These are phyloP conservation scores for Microtus oregoni DNA, from an alignment of 2,113 vertebrate species.

Conservation along the genomic window DNA sequence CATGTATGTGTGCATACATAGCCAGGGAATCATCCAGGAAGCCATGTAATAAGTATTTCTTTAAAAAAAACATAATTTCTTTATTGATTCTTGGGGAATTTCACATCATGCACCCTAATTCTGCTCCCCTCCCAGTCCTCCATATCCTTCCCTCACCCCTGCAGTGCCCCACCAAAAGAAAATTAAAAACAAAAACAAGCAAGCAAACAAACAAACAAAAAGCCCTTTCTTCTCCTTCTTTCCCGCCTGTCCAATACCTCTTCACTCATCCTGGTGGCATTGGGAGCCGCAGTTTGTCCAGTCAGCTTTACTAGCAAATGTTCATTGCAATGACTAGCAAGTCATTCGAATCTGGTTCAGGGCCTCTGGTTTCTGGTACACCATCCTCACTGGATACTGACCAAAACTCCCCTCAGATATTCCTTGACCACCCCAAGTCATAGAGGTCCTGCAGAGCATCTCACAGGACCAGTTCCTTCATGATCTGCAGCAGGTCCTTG, in stretches of 20 bases:
- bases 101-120: not conserved
- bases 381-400: not conserved
- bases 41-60: not conserved
- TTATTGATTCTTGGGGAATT: not conserved
- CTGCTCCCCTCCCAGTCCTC: not conserved
- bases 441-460: not conserved
- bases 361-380: not conserved
- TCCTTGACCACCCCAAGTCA: not conserved
- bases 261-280: not conserved
- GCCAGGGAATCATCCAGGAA: conserved; percentile 67
- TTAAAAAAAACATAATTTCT: not conserved
- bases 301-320: not conserved
- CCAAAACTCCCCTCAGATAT: not conserved
- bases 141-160: not conserved
- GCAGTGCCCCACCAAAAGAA: not conserved
- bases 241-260: not conserved
- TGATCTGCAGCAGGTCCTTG: not conserved
- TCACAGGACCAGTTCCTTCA: not conserved
- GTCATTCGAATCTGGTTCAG: not conserved
- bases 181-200: not conserved
- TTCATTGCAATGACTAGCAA: not conserved
- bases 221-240: not conserved
- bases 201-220: not conserved
- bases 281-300: not conserved
- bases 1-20: not conserved